phyloP scores from a whole-genome alignment of 2,113 vertebrate genomes.

The Rhineura floridana region DNA sequence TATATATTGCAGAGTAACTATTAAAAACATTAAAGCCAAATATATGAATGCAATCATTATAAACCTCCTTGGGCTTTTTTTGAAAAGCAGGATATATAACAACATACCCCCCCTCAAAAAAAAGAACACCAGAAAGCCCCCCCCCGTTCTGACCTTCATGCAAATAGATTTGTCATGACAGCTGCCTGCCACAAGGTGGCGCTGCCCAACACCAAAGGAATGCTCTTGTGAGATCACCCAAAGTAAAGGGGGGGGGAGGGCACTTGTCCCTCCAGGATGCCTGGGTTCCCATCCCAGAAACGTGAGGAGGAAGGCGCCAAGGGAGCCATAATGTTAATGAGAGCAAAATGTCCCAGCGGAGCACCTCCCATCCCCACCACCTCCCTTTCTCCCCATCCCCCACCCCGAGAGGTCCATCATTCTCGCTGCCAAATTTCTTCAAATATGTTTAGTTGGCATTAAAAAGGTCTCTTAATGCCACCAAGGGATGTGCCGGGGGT shows the following conservation, averaged over 20 bases:
- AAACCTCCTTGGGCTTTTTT: not conserved
- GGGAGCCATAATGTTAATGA: not conserved
- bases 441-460: not conserved
- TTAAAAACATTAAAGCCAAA: too few relatives aligned
- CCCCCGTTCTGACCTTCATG: not conserved
- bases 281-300: slow-evolving; percentile 13
- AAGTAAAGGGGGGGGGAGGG: not conserved
- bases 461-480: not conserved
- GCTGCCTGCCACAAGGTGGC: not conserved
- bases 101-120: not conserved
- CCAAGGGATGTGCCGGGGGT: not conserved
- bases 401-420: too few relatives aligned
- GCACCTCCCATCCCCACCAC: not conserved
- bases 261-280: not conserved
- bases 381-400: fast-evolving
- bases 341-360: not conserved
- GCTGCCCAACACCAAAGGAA: not conserved
- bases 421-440: not conserved
- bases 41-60: too few relatives aligned
- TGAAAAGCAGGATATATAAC: too few relatives aligned
- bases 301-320: not conserved
- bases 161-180: not conserved
- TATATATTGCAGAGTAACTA: too few relatives aligned
- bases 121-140: fast-evolving
- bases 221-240: not conserved